Evolutionary conservation across 2,797 vertebrate species (phyloP).

Genomic region (Molossus alvarezi): DNA sequence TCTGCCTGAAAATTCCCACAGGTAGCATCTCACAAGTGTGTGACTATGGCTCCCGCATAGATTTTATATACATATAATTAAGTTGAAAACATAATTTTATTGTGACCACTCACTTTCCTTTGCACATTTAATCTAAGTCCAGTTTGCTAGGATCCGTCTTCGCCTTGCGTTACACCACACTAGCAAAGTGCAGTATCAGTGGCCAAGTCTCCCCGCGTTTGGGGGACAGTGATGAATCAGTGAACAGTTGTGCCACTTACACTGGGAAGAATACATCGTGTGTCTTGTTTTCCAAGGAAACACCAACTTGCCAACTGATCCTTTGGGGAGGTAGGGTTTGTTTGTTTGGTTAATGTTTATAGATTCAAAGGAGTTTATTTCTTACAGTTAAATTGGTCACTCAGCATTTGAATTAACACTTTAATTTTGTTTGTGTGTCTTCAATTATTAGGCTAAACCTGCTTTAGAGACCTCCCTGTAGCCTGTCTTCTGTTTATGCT

Average conservation of each 20-base stretch:
- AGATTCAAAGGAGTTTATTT: slow-evolving; percentile 60
- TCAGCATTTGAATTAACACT: slow-evolving; percentile 81
- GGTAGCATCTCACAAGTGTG: neutral
- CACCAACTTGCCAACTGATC: neutral
- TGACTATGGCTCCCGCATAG: neutral
- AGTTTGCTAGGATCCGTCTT: neutral
- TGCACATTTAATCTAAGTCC: neutral
- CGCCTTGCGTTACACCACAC: neutral
- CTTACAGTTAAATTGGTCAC: slow-evolving; percentile 62
- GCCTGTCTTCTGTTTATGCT: slow-evolving; percentile 69
- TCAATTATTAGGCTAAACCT: slow-evolving; percentile 84
- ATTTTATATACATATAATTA: slow-evolving; percentile 19
- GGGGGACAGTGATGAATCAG: slow-evolving; percentile 16
- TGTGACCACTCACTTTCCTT: neutral
- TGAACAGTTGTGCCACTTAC: neutral
- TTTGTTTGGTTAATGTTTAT: slow-evolving; percentile 47
- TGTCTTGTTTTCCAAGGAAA: slow-evolving; percentile 40
- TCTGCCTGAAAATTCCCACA: neutral
- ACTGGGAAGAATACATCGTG: neutral
- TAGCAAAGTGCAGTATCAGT: neutral
- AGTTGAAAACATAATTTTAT: neutral
- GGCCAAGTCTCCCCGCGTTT: neutral
- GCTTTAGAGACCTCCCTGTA: slow-evolving; percentile 36
- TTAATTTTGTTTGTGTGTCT: slow-evolving; percentile 83
- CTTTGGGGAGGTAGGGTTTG: neutral